Base-by-base conservation (phyloP, 2,888 invertebrate species). In the Plusia festucae region DNA sequence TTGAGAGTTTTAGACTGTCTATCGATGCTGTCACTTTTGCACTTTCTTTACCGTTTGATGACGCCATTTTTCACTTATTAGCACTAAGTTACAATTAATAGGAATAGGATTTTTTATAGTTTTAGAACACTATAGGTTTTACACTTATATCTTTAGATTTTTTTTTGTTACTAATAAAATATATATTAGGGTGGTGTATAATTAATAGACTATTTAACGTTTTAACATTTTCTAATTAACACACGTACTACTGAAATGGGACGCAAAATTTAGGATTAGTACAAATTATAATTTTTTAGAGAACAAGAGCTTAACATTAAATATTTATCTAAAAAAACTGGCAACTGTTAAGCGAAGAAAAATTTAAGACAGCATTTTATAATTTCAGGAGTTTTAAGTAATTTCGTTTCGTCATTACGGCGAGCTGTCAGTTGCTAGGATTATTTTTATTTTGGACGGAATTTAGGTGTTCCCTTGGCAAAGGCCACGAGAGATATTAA, bases 1-100 rank as follows among this genome's bases (percentile, higher is more conserved):
- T 94, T 1, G 95, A 95, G 32, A 95, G 72, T 73, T 95, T 95
- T 65, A 95, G 84, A 79, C 95, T 95, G 86, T 95, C 95, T 65
- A 92, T 88, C 6, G 95, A 95, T 0, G 94, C 87, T 7, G 95
- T 93, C 84, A 93, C 90, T 89, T 93, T 94, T 1, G 89, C 83
- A 81, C 87, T 92, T 67, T 94, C 94, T 75, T 92, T 92, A 0
- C 93, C 93, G 83, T 92, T 95, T 9, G 93, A 90, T 0, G 94
- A 93, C 72, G 95, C 93, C 92, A 95, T 95, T 54, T 27, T 51
- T 16, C 24, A 58, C 66, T 60, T 56, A 51, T 18, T 32, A 4
- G 6, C 24, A 60, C 40, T 15, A 24, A 56, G 56, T 22, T 66
- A 44, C 15, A 2, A 5, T 46, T 46, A 24, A 51, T 24, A 57